These are phyloP conservation scores for Zoanthus sociatus DNA, from an alignment of 92 coral and sea anemone species.

Conservation along the genomic window DNA sequence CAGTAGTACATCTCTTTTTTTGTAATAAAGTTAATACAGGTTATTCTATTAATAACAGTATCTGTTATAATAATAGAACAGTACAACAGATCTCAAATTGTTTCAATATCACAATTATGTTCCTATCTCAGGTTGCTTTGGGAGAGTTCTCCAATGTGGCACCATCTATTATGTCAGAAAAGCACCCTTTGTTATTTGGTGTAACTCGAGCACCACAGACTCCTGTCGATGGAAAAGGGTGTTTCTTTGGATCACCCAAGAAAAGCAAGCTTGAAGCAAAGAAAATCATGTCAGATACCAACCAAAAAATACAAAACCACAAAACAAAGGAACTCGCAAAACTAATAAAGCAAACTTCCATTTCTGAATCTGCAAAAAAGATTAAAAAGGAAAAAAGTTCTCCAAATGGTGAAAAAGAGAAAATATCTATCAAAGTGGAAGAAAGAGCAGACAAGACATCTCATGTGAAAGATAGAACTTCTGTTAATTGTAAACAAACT, in stretches of 20 bases:
- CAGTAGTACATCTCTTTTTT: too few relatives aligned
- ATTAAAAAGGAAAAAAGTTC: not conserved
- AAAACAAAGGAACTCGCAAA: not conserved
- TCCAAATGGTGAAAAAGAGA: not conserved
- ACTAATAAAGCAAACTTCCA: constrained; percentile 26
- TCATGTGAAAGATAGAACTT: not conserved
- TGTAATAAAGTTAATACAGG: too few relatives aligned
- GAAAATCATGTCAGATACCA: not conserved
- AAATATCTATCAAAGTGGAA: not conserved
- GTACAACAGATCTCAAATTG: too few relatives aligned
- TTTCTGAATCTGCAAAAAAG: not conserved
- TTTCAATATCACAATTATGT: not conserved
- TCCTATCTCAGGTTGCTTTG: constrained; percentile 66
- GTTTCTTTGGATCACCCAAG: constrained; percentile 32
- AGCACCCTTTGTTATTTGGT: constrained; percentile 71
- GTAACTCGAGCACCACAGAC: constrained; percentile 82
- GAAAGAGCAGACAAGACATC: constrained; percentile 9
- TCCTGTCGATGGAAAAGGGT: constrained; percentile 74
- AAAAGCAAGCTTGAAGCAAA: not conserved
- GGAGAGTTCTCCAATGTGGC: constrained; percentile 69
- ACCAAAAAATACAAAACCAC: not conserved
- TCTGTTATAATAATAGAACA: too few relatives aligned
- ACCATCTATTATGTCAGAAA: constrained; percentile 56
- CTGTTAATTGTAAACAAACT: constrained; percentile 8
- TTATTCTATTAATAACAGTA: too few relatives aligned